These are phyloP conservation scores for Merodon equestris DNA, from an alignment of 2,888 invertebrate species.

Conservation along the genomic window DNA sequence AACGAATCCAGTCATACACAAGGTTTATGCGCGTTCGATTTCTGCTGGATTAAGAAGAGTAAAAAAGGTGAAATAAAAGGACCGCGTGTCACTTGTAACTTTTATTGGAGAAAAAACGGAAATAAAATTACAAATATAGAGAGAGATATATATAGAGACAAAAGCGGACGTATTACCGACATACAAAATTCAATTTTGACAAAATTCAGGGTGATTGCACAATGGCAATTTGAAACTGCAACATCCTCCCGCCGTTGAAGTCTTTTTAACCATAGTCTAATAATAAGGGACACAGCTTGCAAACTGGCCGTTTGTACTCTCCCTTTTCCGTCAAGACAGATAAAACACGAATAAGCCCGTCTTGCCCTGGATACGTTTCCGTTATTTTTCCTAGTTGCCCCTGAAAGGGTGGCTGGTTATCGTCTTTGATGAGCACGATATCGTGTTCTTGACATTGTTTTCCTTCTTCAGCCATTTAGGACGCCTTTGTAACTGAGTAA, in stretches of 20 bases:
- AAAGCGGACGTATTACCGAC: too few relatives aligned
- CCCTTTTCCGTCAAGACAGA: background rate
- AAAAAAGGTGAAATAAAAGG: too few relatives aligned
- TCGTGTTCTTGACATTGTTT: slow-evolving; percentile 43
- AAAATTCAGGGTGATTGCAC: too few relatives aligned
- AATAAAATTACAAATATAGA: too few relatives aligned
- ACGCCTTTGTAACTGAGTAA: slow-evolving; percentile 45
- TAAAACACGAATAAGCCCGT: slow-evolving; percentile 60
- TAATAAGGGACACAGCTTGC: slow-evolving; percentile 1
- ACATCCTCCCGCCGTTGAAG: slow-evolving; percentile 2
- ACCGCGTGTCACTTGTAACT: too few relatives aligned
- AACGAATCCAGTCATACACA: too few relatives aligned
- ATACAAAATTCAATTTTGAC: too few relatives aligned
- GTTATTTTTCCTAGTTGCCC: slow-evolving; percentile 71
- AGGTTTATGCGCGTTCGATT: too few relatives aligned
- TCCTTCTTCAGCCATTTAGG: slow-evolving; percentile 34
- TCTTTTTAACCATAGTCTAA: background rate
- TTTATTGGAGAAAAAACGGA: too few relatives aligned
- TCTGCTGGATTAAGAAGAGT: too few relatives aligned
- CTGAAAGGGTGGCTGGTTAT: slow-evolving; percentile 42
- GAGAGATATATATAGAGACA: too few relatives aligned
- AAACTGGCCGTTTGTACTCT: slow-evolving; percentile 1
- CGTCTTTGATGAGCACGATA: slow-evolving; percentile 46
- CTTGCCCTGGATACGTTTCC: slow-evolving; percentile 69
- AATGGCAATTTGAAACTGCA: too few relatives aligned